Conservation (phyloP, 64 coral and sea anemone genomes). For the Trachythela sp. region DNA sequence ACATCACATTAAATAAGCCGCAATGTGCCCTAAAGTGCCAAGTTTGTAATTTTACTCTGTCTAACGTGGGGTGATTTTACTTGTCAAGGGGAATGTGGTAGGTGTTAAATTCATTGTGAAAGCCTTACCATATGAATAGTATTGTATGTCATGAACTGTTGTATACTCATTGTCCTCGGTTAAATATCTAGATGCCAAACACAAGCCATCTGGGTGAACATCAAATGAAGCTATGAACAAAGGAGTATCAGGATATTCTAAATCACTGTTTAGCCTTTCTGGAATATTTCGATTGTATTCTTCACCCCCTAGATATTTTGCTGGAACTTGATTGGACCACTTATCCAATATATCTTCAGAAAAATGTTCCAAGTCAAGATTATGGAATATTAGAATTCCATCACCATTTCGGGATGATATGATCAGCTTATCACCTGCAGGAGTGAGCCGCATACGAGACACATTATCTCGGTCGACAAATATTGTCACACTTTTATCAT, state of each 20-base stretch:
- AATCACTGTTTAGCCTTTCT: slow-evolving; percentile 1
- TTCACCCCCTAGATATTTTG: neutral
- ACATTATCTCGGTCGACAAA: slow-evolving; percentile 43
- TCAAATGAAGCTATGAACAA: slow-evolving; percentile 81
- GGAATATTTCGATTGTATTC: neutral
- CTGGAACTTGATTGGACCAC: neutral
- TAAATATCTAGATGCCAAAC: slow-evolving; percentile 61
- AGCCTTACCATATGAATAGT: neutral
- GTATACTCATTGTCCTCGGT: slow-evolving; percentile 68
- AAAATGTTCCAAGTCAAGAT: slow-evolving; percentile 63
- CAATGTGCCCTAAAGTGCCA: too few relatives aligned
- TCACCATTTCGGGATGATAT: slow-evolving; percentile 60
- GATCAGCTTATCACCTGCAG: slow-evolving; percentile 65
- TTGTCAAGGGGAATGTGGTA: too few relatives aligned
- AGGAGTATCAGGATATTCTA: slow-evolving; percentile 29
- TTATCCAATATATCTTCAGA: slow-evolving; percentile 21
- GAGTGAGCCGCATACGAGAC: slow-evolving; percentile 82
- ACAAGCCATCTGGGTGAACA: slow-evolving; percentile 80
- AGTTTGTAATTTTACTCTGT: too few relatives aligned
- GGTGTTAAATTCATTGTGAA: too few relatives aligned
- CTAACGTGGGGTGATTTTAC: too few relatives aligned
- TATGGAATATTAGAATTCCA: slow-evolving; percentile 43
- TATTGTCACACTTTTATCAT: slow-evolving; percentile 12
- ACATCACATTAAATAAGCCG: too few relatives aligned
- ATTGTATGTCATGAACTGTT: slow-evolving; percentile 86